A percentile compares a stretch with the other conserved stretches of the same genome.
Conservation (phyloP, 2,888 invertebrate genomes). For the Tricholauxania praeusta region DNA sequence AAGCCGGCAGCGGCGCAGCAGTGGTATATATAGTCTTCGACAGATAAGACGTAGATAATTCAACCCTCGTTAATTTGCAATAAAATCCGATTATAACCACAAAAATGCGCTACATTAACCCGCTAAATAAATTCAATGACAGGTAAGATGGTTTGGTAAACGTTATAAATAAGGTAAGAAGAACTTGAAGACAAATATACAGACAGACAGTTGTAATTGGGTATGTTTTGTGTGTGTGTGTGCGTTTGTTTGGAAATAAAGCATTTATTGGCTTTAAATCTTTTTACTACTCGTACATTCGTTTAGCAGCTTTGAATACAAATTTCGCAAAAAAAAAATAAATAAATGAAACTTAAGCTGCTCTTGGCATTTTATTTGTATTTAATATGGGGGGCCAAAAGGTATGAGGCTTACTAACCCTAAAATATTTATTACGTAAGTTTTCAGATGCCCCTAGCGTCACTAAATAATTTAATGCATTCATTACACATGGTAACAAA, state of each 20-base stretch:
- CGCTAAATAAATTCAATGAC: neutral
- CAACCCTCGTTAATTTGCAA: conserved; percentile 61
- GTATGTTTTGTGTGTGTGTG: no score
- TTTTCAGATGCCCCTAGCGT: no score
- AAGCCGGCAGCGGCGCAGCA: conserved; percentile 10
- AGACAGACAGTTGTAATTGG: no score
- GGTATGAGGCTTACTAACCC: no score
- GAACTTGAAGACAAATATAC: no score
- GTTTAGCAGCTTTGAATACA: conserved; percentile 2
- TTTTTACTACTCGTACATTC: neutral
- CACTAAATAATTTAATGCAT: no score
- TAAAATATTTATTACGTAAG: no score
- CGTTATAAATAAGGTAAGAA: no score
- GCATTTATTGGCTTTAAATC: conserved; percentile 25
- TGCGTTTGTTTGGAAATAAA: neutral
- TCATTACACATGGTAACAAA: no score
- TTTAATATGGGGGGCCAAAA: no score
- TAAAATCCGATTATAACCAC: conserved; percentile 65
- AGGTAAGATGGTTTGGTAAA: neutral
- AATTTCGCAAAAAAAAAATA: neutral
- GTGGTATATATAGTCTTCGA: conserved; percentile 34
- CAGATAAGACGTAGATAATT: conserved; percentile 4
- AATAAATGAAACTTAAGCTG: no score
- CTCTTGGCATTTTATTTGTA: no score
- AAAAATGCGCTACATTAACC: conserved; percentile 54